Percentiles rank a stretch among this genome's conserved stretches.
Evolutionary conservation across 2,797 vertebrate species (phyloP).

Genomic region (Sylvia borin): DNA sequence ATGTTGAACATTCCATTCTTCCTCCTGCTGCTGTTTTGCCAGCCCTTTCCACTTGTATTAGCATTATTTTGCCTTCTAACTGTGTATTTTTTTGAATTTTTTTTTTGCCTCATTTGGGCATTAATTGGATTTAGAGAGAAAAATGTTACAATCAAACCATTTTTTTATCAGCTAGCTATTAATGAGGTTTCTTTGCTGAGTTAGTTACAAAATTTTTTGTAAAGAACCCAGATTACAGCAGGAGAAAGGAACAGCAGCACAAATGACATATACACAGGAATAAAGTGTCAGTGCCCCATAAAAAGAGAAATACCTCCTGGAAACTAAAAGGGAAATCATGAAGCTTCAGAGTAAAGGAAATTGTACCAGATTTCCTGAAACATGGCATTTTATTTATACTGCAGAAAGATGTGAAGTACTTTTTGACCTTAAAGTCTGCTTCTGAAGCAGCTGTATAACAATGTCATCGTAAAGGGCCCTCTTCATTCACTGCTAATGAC

Average conservation of each 20-base stretch:
- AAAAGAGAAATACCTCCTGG: slow-evolving; percentile 18
- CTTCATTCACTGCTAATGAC: slow-evolving; percentile 20
- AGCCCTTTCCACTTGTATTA: background rate
- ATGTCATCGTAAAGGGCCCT: background rate
- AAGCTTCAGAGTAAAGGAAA: background rate
- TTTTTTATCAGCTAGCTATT: background rate
- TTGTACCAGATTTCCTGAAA: slow-evolving; percentile 32
- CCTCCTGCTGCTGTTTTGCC: background rate
- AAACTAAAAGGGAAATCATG: background rate
- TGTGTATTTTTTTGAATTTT: background rate
- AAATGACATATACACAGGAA: background rate
- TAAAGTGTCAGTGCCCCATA: background rate
- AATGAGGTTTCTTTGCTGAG: background rate
- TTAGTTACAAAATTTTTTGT: background rate
- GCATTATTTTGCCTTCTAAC: background rate
- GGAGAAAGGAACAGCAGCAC: background rate
- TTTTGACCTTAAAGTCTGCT: slow-evolving; percentile 24
- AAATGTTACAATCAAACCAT: background rate
- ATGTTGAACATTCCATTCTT: background rate
- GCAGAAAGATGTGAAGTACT: background rate
- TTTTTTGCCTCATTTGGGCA: background rate
- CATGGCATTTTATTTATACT: background rate
- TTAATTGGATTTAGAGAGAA: background rate
- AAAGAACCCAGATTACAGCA: background rate
- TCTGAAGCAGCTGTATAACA: slow-evolving; percentile 13